Conservation (phyloP, 2,113 vertebrate genomes). For the Benitochromis conjunctus region DNA sequence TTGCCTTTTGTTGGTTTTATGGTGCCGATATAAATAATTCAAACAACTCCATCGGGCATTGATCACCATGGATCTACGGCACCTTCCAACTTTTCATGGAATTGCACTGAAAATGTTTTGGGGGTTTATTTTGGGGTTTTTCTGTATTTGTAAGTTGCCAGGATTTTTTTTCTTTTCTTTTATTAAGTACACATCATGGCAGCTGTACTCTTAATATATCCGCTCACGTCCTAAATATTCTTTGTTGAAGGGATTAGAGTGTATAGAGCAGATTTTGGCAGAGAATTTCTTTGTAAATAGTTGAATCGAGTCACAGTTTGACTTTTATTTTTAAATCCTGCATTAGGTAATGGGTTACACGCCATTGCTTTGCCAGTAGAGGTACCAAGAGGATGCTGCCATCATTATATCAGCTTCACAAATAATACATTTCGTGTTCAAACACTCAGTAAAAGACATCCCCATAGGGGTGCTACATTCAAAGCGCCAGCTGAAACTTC, state of each 20-base stretch:
- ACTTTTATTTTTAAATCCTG: neutral
- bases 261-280: neutral
- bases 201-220: neutral
- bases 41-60: rapidly evolving
- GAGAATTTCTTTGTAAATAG: neutral
- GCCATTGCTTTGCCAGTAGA: neutral
- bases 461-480: neutral
- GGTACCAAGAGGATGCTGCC: neutral
- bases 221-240: constrained; percentile 3
- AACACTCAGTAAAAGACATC: constrained; percentile 17
- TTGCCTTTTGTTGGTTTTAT: neutral
- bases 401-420: constrained; percentile 31
- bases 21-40: neutral
- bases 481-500: neutral
- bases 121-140: neutral
- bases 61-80: rapidly evolving
- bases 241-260: neutral
- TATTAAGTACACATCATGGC: neutral
- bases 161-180: neutral
- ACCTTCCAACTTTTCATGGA: neutral
- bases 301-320: neutral
- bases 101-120: neutral
- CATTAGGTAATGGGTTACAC: constrained; percentile 21
- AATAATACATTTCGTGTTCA: constrained; percentile 32
- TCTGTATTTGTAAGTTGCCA: neutral